phyloP scores from a whole-genome alignment of 2,888 invertebrate species.

The Torymus aiolomorphi region DNA sequence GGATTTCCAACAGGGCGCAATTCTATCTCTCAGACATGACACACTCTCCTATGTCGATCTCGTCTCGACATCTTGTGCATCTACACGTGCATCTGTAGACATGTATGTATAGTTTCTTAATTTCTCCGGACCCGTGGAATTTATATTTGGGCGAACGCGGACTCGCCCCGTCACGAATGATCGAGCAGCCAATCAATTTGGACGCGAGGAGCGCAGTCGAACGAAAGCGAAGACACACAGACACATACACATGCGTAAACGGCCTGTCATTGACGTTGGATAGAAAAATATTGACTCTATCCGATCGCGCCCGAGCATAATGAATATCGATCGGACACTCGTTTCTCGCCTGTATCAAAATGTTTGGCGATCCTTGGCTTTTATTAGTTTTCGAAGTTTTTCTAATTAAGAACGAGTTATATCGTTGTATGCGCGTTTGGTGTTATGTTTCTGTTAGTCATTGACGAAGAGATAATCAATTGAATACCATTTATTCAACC shows the following conservation, averaged over 20 bases:
- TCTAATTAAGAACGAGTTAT: too few relatives aligned
- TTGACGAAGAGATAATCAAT: too few relatives aligned
- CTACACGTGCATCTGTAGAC: not conserved
- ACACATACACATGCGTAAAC: not conserved
- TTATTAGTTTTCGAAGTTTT: too few relatives aligned
- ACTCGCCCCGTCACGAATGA: conserved; percentile 56
- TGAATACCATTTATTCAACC: too few relatives aligned
- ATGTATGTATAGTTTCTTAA: conserved; percentile 26
- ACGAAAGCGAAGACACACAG: conserved; percentile 9
- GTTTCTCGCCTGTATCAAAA: too few relatives aligned
- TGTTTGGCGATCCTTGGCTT: too few relatives aligned
- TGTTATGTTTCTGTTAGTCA: too few relatives aligned
- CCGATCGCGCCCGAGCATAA: conserved; percentile 29
- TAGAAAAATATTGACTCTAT: conserved; percentile 42
- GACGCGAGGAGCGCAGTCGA: conserved; percentile 29
- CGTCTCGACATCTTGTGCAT: not conserved
- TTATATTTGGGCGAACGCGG: conserved; percentile 18
- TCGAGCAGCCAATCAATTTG: conserved; percentile 61
- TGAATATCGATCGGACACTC: conserved; percentile 42
- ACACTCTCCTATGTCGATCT: conserved; percentile 27
- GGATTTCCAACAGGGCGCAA: too few relatives aligned
- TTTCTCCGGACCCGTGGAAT: conserved; percentile 50
- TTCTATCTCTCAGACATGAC: not conserved
- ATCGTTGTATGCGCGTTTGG: too few relatives aligned
- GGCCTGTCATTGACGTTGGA: not conserved